Percentiles rank a stretch among this genome's conserved stretches.
phyloP scores from a whole-genome alignment of 2,797 vertebrate genomes.

The Octomys mimax region DNA sequence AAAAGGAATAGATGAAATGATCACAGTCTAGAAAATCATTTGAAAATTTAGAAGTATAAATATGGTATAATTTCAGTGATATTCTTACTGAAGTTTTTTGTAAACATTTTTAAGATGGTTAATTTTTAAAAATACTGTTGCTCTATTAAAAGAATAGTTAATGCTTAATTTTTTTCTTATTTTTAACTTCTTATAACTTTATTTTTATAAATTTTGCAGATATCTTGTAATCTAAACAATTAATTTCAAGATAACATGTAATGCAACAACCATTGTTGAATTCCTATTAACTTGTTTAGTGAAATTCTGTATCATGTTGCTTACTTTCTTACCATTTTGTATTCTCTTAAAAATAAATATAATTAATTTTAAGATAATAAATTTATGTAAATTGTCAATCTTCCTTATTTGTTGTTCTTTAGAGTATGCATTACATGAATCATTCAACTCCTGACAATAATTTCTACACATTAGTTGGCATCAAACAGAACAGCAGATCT shows the following conservation, averaged over 20 bases:
- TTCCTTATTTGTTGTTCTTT: conserved; percentile 47
- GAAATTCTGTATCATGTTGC: too few species aligned
- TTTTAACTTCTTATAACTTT: too few species aligned
- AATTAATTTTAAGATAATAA: conserved; percentile 24
- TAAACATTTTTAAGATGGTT: background rate
- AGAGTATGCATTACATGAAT: conserved; percentile 57
- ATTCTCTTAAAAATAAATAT: background rate
- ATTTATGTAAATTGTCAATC: conserved; percentile 60
- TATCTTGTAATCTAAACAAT: too few species aligned
- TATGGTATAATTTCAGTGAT: background rate
- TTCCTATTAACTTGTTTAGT: too few species aligned
- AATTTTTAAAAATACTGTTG: background rate
- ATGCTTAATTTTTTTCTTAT: too few species aligned
- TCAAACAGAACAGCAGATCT: background rate
- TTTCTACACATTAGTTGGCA: conserved; percentile 8
- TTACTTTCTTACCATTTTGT: too few species aligned
- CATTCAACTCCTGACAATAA: conserved; percentile 56
- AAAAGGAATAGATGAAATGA: background rate
- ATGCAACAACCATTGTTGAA: too few species aligned
- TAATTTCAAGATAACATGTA: too few species aligned
- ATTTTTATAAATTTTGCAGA: too few species aligned
- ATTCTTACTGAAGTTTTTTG: conserved; percentile 19
- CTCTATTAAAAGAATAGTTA: too few species aligned
- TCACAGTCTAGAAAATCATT: background rate
- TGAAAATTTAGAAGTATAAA: background rate